phyloP scores from a whole-genome alignment of 2,888 invertebrate genomes.

The Drosophila recens region DNA sequence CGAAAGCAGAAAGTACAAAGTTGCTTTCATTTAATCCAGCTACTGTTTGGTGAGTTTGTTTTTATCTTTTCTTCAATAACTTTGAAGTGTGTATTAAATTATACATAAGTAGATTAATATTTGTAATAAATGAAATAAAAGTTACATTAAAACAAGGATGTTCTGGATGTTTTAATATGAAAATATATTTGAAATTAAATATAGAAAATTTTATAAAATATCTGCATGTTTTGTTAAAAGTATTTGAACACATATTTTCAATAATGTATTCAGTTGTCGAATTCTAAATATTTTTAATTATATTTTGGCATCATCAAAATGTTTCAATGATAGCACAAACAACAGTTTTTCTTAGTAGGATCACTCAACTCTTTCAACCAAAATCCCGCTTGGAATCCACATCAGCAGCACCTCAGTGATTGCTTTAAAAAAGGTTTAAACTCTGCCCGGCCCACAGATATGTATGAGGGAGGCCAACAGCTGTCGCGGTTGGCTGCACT shows the following conservation, averaged over 20 bases:
- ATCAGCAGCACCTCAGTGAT: not conserved
- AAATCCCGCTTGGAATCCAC: not conserved
- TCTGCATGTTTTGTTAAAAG: not conserved
- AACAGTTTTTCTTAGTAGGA: not conserved
- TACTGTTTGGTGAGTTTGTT: too few relatives aligned
- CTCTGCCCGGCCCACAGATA: not conserved
- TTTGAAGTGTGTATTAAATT: too few relatives aligned
- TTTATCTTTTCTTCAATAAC: too few relatives aligned
- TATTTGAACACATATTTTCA: not conserved
- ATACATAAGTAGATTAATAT: too few relatives aligned
- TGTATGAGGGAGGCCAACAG: slow-evolving; percentile 27
- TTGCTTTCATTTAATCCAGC: too few relatives aligned
- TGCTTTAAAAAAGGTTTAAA: slow-evolving; percentile 46
- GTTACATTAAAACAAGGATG: too few relatives aligned
- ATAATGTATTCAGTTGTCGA: not conserved
- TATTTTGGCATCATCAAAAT: too few relatives aligned
- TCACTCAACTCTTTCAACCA: not conserved
- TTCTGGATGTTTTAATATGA: too few relatives aligned
- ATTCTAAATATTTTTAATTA: too few relatives aligned
- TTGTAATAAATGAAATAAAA: too few relatives aligned
- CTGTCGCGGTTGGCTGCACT: slow-evolving; percentile 65
- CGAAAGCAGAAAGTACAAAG: too few relatives aligned
- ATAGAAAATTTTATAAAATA: not conserved
- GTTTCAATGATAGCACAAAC: not conserved
- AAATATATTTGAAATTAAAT: not conserved